Percentiles rank a stretch among this genome's conserved stretches.
Evolutionary conservation across 2,797 vertebrate genomes (phyloP).

Genomic region (Rhinella marina): DNA sequence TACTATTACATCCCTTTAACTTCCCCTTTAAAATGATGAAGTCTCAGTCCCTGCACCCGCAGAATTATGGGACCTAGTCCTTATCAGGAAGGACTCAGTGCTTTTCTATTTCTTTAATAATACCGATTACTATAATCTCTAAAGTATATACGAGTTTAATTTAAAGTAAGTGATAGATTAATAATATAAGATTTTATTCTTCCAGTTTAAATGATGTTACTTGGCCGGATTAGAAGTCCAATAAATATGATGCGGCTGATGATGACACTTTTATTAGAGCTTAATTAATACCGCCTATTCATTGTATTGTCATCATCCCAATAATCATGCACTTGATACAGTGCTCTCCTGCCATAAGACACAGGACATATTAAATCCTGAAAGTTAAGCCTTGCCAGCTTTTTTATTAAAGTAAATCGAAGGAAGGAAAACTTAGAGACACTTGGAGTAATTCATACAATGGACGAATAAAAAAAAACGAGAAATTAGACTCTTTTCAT

Average conservation of each 20-base stretch:
- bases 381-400: not conserved
- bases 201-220: not conserved
- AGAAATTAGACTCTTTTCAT: too few species aligned
- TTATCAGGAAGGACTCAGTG: not conserved
- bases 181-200: not conserved
- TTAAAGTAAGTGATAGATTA: slow-evolving; percentile 23
- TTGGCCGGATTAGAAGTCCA: slow-evolving; percentile 21
- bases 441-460: not conserved
- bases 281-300: slow-evolving; percentile 3
- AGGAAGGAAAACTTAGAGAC: not conserved
- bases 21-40: not conserved
- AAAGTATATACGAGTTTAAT: slow-evolving; percentile 35
- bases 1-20: not conserved
- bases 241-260: slow-evolving; percentile 12
- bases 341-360: slow-evolving; percentile 6
- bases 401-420: not conserved
- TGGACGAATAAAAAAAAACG: not conserved
- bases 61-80: not conserved
- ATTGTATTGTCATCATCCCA: slow-evolving; percentile 11
- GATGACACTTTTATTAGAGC: slow-evolving; percentile 16
- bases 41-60: not conserved
- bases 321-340: slow-evolving; percentile 17
- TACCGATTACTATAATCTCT: not conserved
- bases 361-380: not conserved
- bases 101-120: not conserved